Percentiles rank a stretch among this genome's conserved stretches.
phyloP scores from a whole-genome alignment of 2,888 invertebrate genomes.

The Drosophila neotestacea region DNA sequence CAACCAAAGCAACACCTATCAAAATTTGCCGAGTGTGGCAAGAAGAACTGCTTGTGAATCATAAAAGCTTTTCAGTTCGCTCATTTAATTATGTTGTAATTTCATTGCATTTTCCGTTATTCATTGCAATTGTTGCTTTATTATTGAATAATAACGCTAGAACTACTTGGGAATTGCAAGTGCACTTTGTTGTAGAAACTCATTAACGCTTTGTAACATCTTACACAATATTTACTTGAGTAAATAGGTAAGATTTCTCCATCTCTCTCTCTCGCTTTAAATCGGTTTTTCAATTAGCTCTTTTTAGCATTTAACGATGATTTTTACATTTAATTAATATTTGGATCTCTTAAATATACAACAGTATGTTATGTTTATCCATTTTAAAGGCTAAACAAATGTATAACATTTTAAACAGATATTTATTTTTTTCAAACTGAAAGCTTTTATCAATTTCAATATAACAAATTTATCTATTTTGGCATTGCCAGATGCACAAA shows the following conservation, averaged over 20 bases:
- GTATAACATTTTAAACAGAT: too few relatives aligned
- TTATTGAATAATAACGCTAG: not conserved
- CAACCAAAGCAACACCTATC: constrained; percentile 14
- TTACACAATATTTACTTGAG: not conserved
- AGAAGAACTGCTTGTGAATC: constrained; percentile 19
- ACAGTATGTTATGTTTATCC: too few relatives aligned
- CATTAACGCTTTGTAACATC: not conserved
- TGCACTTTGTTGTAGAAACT: not conserved
- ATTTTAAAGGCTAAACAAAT: too few relatives aligned
- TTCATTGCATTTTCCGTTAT: constrained; percentile 8
- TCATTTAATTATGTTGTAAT: constrained; percentile 14
- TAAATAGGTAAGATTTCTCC: not conserved
- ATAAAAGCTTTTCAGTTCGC: constrained; percentile 1
- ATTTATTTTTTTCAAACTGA: too few relatives aligned
- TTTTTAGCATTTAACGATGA: too few relatives aligned
- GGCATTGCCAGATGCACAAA: too few relatives aligned
- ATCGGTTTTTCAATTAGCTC: too few relatives aligned
- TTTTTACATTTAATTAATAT: too few relatives aligned
- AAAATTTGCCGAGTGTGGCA: not conserved
- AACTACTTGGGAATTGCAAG: constrained; percentile 17
- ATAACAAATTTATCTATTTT: too few relatives aligned
- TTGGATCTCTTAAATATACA: too few relatives aligned
- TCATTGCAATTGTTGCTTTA: not conserved
- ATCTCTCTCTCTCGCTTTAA: not conserved
- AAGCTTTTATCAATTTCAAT: too few relatives aligned